phyloP scores from a whole-genome alignment of 2,797 vertebrate species.

The Distichodus sexfasciatus region DNA sequence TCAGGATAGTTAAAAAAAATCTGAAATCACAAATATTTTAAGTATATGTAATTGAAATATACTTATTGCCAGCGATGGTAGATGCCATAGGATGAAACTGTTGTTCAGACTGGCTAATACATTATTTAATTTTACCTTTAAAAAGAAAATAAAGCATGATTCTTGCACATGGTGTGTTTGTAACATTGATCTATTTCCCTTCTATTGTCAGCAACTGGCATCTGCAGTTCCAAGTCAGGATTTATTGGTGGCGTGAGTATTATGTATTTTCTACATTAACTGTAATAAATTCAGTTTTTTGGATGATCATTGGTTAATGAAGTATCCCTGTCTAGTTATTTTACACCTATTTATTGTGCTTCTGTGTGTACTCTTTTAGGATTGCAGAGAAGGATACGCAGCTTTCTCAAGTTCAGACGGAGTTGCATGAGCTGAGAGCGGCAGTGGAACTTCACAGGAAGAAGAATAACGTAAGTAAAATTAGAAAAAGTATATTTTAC shows the following conservation, averaged over 20 bases:
- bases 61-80: too few species aligned
- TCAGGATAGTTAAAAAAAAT: too few species aligned
- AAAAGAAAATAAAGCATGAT: not conserved
- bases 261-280: not conserved
- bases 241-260: constrained; percentile 70
- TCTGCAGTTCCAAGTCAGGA: constrained; percentile 64
- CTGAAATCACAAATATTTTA: too few species aligned
- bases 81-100: not conserved
- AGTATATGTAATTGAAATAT: too few species aligned
- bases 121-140: not conserved
- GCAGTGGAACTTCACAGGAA: constrained; percentile 89
- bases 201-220: constrained; percentile 54
- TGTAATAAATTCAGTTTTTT: constrained; percentile 7
- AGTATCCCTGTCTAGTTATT: not conserved
- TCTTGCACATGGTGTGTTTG: not conserved
- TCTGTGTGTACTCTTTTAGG: constrained; percentile 67
- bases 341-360: not conserved
- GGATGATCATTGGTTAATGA: too few species aligned
- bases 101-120: not conserved
- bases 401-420: constrained; percentile 75
- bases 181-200: not conserved
- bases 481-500: too few species aligned
- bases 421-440: constrained; percentile 81
- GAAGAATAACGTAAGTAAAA: constrained; percentile 92
- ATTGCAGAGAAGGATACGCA: constrained; percentile 84